These are phyloP conservation scores for Pseudonaja textilis DNA, from an alignment of 2,113 vertebrate genomes.

Conservation along the genomic window DNA sequence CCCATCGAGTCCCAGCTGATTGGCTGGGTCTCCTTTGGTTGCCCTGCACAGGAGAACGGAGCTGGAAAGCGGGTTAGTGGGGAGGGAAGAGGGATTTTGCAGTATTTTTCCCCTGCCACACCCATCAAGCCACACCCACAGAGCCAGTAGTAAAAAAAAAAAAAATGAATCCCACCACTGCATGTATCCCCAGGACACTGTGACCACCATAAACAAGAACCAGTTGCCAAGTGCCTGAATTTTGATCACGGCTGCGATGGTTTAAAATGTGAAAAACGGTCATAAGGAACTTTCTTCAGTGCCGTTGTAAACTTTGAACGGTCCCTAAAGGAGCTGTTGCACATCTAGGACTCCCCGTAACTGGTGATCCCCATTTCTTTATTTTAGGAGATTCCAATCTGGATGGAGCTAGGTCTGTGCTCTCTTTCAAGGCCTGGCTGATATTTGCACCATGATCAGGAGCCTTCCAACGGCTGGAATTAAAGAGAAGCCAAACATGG, in stretches of 20 bases:
- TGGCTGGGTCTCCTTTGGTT: too few relatives aligned
- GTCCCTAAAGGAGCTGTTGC: neutral
- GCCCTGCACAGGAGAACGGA: too few relatives aligned
- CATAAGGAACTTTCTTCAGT: neutral
- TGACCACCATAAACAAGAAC: neutral
- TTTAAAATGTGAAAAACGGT: neutral
- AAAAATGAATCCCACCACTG: too few relatives aligned
- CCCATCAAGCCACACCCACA: too few relatives aligned
- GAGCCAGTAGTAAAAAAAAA: too few relatives aligned
- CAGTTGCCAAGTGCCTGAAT: too few relatives aligned
- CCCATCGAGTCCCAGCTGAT: too few relatives aligned
- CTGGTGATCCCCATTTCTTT: neutral
- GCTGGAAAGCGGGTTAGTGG: too few relatives aligned
- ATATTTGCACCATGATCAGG: neutral
- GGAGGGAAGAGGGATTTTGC: too few relatives aligned
- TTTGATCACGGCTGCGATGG: neutral
- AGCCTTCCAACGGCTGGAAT: neutral
- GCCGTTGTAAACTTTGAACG: neutral
- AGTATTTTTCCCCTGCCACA: too few relatives aligned
- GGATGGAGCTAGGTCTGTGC: neutral
- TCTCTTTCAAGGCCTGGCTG: neutral
- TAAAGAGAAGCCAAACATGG: neutral
- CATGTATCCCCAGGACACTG: too few relatives aligned
- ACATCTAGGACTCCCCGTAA: neutral
- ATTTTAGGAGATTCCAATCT: neutral